Percentiles rank a stretch among this genome's conserved stretches.
Conservation (phyloP, 2,888 invertebrate genomes). For the Diabrotica balteata region DNA sequence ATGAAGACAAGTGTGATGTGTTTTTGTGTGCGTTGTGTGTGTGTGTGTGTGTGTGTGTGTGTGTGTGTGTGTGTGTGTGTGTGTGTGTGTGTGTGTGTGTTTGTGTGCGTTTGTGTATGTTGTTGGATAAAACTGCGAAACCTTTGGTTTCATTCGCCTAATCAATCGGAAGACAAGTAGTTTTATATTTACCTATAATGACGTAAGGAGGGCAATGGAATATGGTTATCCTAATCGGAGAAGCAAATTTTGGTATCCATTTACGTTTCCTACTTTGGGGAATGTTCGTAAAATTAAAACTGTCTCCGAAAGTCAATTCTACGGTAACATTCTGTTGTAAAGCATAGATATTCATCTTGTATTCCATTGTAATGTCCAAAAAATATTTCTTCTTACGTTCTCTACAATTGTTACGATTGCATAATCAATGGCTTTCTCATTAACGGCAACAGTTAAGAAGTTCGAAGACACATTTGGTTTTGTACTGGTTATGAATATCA, state of each 20-base stretch:
- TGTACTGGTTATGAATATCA: neutral
- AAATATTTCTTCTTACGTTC: neutral
- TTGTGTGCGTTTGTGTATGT: no score
- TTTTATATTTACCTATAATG: slow-evolving; percentile 13
- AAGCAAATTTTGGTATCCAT: slow-evolving; percentile 11
- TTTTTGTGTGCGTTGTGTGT: no score
- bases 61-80: no score
- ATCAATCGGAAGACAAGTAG: no score
- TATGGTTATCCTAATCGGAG: slow-evolving; percentile 23
- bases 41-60: no score
- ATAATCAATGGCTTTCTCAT: slow-evolving; percentile 10
- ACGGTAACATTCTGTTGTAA: neutral
- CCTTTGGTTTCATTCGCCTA: no score
- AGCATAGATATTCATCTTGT: neutral
- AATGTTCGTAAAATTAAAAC: neutral
- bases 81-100: no score
- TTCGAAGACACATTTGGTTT: neutral
- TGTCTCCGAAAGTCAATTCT: neutral
- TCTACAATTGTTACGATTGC: neutral
- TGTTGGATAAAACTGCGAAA: no score
- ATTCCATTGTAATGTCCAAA: neutral
- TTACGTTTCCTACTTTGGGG: neutral
- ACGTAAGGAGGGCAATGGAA: slow-evolving; percentile 43
- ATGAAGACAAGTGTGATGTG: no score
- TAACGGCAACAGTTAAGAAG: neutral